Evolutionary conservation across 2,888 invertebrate species (phyloP), one percentile per base, ranked within the genome.

Genomic region (Scaptomyza flava): DNA sequence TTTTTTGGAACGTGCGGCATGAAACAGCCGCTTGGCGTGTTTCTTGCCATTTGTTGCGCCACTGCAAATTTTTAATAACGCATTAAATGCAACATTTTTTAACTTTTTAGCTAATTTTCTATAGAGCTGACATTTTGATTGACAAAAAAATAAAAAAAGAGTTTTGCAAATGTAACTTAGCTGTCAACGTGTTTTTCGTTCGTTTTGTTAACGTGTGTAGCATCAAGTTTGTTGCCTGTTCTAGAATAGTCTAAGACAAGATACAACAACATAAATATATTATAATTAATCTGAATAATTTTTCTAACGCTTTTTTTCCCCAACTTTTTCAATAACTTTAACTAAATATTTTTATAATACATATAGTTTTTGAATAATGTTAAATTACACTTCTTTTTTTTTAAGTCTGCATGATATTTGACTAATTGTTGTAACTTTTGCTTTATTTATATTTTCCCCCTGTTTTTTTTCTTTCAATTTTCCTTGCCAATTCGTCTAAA

Each of bases 371-470:
- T 42, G 20, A 27, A 46, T 38, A 42, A 20, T 58, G 54, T 62
- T 69, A 20, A 43, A 54, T 46, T 54, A 38, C 17, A 31, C 23
- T 48, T 31, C 1, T 17, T 17, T 17, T 17, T 38, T 50, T 52
- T 53, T 62, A 50, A 48, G 48, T 48, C 23, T 86, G 88, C 88
- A 88, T 88, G 88, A 57, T 14, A 51, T 38, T 76, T 57, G 54
- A 88, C 77, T 82, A 86, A 82, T 79, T 70, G 54, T 60, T 79
- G 71, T 82, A 77, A 85, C 81, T 72, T 72, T 89, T 79, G 65
- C 72, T 80, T 78, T 70, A 77, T 70, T 60, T 81, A 77, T 69
- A 27, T 64, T 53, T 64, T 63, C 65, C 68, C 64, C 42, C 12
- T 7, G n/a, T 9, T 5, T 67, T 48, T 53, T 66, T 57, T 53